Base-by-base conservation (phyloP, 2,888 invertebrate species). In the Erebia aethiops region DNA sequence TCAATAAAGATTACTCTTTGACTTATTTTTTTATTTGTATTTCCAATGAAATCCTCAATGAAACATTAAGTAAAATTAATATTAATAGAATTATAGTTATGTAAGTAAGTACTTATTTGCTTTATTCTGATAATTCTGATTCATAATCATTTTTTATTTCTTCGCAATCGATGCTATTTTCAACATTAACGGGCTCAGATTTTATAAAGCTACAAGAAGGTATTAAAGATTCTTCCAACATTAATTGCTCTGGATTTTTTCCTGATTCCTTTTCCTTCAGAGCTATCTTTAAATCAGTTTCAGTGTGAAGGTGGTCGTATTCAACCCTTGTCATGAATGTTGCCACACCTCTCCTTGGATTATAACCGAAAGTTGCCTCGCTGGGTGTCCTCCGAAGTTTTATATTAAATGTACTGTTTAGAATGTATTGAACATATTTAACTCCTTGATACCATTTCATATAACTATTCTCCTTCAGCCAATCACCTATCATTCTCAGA, bases 361-460 rank as follows among this genome's bases (percentile, higher is more conserved):
- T 84, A 5, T 69, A 73, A 11, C 85, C 82, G 67, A 87, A 84
- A 13, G 85, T 78, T 10, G 83, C 71, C 71, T 87, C 86, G 69
- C 80, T 84, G 1, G 87, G 84, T 10, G 87, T 85, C 71, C 81
- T 81, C 72, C 82, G 83, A 70, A 87, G 76, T 4, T 75, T 69
- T 10, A 79, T 75, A 46, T 84, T 77, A 71, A 87, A 87, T 3
- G 78, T 80, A 9, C 82, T 84, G 68, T 87, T 88, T 58, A 87
- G 77, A 0, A 77, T 75, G 71, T 85, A 77, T 66, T 88, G 88
- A 7, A 88, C 82, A 67, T 77, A 85, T 68, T 88, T 88, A 2
- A 87, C 76, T 10, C 87, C 87, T 51, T 84, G 80, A 54, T 85
- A 82, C 88, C 87, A 88, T 74, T 83, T 84, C 18, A 78, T 78